Evolutionary conservation across 2,797 vertebrate species (phyloP).

Genomic region (Meriones psammophilus): DNA sequence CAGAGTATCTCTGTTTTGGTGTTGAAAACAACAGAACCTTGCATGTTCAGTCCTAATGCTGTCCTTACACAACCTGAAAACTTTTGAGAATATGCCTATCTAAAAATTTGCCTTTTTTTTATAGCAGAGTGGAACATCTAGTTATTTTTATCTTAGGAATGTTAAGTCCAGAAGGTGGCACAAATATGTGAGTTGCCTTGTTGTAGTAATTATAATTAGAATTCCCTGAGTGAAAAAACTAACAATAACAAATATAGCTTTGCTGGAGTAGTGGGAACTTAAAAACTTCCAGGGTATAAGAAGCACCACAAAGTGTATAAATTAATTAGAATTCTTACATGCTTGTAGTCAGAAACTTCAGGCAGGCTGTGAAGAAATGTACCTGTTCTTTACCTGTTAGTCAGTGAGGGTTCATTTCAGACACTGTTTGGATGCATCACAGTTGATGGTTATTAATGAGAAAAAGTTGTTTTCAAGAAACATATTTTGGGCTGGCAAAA

Average conservation of each 20-base stretch:
- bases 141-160: constrained; percentile 80
- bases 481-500: not conserved
- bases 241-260: constrained; percentile 15
- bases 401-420: not conserved
- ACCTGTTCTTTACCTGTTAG: not conserved
- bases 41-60: constrained; percentile 47
- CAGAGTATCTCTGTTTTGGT: constrained; percentile 72
- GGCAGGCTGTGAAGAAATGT: not conserved
- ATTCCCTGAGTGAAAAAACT: constrained; percentile 42
- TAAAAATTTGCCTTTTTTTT: constrained; percentile 60
- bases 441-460: constrained; percentile 62
- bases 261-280: constrained; percentile 21
- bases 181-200: constrained; percentile 56
- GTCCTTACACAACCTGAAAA: constrained; percentile 10
- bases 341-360: not conserved
- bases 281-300: constrained; percentile 18
- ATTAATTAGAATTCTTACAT: not conserved
- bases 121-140: constrained; percentile 62
- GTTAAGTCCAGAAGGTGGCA: constrained; percentile 58
- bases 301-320: not conserved
- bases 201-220: constrained; percentile 45
- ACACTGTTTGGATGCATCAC: constrained; percentile 20
- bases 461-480: constrained; percentile 23
- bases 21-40: constrained; percentile 65
- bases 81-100: constrained; percentile 66